phyloP scores from a whole-genome alignment of 2,888 invertebrate genomes.

The Ochropleura leucogaster region DNA sequence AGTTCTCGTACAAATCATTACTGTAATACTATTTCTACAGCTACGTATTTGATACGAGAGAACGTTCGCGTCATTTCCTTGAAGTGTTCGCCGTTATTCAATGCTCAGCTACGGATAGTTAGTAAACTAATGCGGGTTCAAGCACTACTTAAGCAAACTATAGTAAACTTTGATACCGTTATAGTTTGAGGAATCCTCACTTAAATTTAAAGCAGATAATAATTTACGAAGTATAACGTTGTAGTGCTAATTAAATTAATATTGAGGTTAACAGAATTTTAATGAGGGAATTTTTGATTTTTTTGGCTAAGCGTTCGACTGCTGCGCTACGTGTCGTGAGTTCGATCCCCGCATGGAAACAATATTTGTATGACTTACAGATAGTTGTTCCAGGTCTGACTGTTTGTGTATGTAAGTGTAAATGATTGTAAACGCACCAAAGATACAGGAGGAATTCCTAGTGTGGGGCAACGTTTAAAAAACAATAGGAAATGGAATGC shows the following conservation, averaged over 20 bases:
- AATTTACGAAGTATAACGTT: slow-evolving; percentile 52
- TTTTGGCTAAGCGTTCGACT: too few relatives aligned
- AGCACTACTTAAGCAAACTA: slow-evolving; percentile 59
- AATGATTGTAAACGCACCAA: too few relatives aligned
- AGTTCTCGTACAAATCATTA: neutral
- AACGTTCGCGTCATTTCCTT: slow-evolving; percentile 38
- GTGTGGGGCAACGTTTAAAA: too few relatives aligned
- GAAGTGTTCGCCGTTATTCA: slow-evolving; percentile 42
- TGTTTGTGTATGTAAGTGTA: too few relatives aligned
- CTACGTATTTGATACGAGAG: neutral
- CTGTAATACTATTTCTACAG: neutral
- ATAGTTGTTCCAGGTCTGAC: too few relatives aligned
- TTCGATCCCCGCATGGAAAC: too few relatives aligned
- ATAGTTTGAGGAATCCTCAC: slow-evolving; percentile 57
- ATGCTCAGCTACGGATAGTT: slow-evolving; percentile 52
- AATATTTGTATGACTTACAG: too few relatives aligned
- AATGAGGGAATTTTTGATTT: slow-evolving; percentile 10
- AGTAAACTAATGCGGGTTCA: slow-evolving; percentile 55
- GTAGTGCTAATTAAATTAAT: slow-evolving; percentile 52
- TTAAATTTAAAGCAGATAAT: slow-evolving; percentile 62
- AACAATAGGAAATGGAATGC: too few relatives aligned
- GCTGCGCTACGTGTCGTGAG: too few relatives aligned
- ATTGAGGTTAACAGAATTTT: slow-evolving; percentile 31
- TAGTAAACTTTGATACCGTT: slow-evolving; percentile 54
- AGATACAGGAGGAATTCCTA: too few relatives aligned